Percentiles rank a stretch among this genome's conserved stretches.
Evolutionary conservation across 2,888 invertebrate genomes (phyloP).

Genomic region (Aricia artaxerxes): DNA sequence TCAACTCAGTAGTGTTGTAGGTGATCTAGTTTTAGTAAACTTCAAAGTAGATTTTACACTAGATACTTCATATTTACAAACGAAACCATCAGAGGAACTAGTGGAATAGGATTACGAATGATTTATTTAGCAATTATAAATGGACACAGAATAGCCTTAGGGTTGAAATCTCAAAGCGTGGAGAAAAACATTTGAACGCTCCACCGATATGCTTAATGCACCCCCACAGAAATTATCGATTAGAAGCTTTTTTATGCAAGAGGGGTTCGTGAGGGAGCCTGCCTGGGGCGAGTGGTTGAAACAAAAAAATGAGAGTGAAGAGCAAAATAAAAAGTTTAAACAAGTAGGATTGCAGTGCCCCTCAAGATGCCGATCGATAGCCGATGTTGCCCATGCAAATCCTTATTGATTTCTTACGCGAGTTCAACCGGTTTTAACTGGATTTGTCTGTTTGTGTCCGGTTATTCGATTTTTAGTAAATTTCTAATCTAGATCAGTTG

Average conservation of each 20-base stretch:
- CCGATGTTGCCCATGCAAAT: slow-evolving; percentile 76
- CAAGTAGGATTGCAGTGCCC: slow-evolving; percentile 72
- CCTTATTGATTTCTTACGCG: slow-evolving; percentile 43
- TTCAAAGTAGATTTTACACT: no score
- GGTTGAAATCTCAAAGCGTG: slow-evolving; percentile 74
- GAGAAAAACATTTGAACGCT: slow-evolving; percentile 74
- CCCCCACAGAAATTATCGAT: slow-evolving; percentile 82
- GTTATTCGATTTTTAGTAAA: not conserved
- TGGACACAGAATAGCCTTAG: slow-evolving; percentile 71
- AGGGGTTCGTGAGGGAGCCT: slow-evolving; percentile 74
- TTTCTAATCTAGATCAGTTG: not conserved
- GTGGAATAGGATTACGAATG: slow-evolving; percentile 25
- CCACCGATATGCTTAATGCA: slow-evolving; percentile 80
- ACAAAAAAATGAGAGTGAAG: slow-evolving; percentile 78
- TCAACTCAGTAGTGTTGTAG: no score
- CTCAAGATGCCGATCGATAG: slow-evolving; percentile 77
- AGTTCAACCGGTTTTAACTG: not conserved
- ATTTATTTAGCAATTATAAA: slow-evolving; percentile 64
- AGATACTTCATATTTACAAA: not conserved
- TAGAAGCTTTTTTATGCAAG: slow-evolving; percentile 82
- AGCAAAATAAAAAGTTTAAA: slow-evolving; percentile 81
- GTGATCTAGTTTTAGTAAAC: no score
- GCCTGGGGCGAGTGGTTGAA: slow-evolving; percentile 76
- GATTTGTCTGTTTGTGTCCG: not conserved
- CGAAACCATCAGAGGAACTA: not conserved